phyloP scores from a whole-genome alignment of 2,113 vertebrate species.

The Megaceryle maxima region DNA sequence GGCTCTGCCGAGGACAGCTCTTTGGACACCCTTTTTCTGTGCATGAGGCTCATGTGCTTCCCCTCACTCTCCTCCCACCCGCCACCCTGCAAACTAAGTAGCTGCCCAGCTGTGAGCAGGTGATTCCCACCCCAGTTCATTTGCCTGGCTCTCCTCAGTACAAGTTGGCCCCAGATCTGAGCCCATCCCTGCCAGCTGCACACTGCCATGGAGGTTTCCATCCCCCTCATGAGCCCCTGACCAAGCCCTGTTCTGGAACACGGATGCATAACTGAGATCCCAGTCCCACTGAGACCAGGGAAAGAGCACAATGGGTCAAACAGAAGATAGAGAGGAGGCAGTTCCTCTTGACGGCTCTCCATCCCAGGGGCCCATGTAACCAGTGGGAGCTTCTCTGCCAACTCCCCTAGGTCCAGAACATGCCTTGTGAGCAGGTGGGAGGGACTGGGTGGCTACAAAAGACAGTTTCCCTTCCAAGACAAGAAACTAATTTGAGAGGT shows the following conservation, averaged over 20 bases:
- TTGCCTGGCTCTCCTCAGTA: not conserved
- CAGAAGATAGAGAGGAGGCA: not conserved
- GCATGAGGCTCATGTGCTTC: not conserved
- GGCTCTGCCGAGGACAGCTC: not conserved
- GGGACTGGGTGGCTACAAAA: not conserved
- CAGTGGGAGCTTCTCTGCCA: not conserved
- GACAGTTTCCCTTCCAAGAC: not conserved
- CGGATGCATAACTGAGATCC: not conserved
- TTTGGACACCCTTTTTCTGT: not conserved
- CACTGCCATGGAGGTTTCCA: accelerated
- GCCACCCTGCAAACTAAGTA: not conserved
- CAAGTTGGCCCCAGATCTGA: not conserved
- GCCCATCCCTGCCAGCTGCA: not conserved
- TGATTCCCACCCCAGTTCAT: not conserved
- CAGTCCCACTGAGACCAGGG: not conserved
- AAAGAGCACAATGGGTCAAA: not conserved
- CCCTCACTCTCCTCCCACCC: not conserved
- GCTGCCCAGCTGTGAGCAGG: not conserved
- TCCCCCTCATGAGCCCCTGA: accelerated
- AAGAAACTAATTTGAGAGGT: not conserved
- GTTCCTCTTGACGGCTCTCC: not conserved
- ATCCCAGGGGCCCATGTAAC: not conserved
- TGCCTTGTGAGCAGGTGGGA: not conserved
- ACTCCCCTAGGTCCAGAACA: not conserved
- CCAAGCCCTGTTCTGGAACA: not conserved